Percentiles rank a stretch among this genome's conserved stretches.
These are phyloP conservation scores for Meriones unguiculatus DNA, from an alignment of 2,113 vertebrate species.

Conservation along the genomic window DNA sequence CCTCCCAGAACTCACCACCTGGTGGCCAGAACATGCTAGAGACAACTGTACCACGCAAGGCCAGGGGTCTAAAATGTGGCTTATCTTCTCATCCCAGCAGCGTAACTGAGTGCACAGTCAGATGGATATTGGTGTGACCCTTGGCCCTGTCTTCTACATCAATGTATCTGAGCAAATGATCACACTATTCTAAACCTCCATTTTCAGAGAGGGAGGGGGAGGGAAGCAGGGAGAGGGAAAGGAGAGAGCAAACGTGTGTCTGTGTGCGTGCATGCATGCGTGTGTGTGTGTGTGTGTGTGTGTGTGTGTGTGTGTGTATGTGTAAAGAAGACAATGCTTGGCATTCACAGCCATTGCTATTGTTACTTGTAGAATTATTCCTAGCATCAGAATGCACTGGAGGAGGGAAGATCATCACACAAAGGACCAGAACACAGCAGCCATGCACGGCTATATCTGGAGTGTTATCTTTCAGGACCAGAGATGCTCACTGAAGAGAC, in stretches of 20 bases:
- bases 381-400: background rate
- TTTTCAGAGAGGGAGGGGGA: background rate
- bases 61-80: background rate
- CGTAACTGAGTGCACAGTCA: background rate
- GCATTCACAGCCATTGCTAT: background rate
- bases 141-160: background rate
- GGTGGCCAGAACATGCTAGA: background rate
- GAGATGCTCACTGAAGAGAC: background rate
- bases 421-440: background rate
- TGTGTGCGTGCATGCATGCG: too few relatives aligned
- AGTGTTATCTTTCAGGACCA: background rate
- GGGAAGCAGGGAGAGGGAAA: background rate
- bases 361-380: background rate
- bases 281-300: rapidly evolving
- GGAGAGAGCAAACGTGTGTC: background rate
- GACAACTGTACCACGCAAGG: background rate
- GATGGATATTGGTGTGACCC: background rate
- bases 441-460: background rate
- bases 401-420: background rate
- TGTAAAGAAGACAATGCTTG: background rate
- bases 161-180: background rate
- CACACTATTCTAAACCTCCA: background rate
- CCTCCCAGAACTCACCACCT: background rate
- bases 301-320: too few relatives aligned
- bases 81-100: background rate